Percentiles rank a stretch among this genome's conserved stretches.
Conservation (phyloP, 2,888 invertebrate genomes). For the Trichogramma dendrolimi region DNA sequence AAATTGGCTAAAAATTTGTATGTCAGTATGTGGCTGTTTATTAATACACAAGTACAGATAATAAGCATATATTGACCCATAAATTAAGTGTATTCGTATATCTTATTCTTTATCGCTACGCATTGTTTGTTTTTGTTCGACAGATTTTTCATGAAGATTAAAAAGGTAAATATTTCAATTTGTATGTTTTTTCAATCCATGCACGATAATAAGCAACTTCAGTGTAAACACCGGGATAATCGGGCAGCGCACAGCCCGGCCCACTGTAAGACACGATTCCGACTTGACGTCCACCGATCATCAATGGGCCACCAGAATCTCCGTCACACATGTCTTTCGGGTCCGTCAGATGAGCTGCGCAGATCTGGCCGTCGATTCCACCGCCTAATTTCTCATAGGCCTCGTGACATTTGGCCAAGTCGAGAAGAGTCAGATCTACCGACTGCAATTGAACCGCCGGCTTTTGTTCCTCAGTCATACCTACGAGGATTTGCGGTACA, state of each 20-base stretch:
- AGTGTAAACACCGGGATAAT: slow-evolving; percentile 52
- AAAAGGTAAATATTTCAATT: too few species aligned
- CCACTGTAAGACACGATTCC: slow-evolving; percentile 51
- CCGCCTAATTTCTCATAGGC: slow-evolving; percentile 53
- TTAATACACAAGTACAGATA: too few species aligned
- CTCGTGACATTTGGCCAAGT: slow-evolving; percentile 49
- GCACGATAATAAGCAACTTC: slow-evolving; percentile 55
- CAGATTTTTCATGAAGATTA: too few species aligned
- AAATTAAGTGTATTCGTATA: background rate
- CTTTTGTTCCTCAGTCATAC: slow-evolving; percentile 11
- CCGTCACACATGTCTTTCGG: slow-evolving; percentile 50
- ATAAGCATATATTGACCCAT: background rate
- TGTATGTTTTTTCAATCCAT: slow-evolving; percentile 33
- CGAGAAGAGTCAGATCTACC: slow-evolving; percentile 58
- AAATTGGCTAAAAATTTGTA: too few species aligned
- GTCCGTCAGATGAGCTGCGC: slow-evolving; percentile 58
- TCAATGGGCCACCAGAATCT: slow-evolving; percentile 42
- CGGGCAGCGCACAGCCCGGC: slow-evolving; percentile 55
- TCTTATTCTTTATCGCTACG: too few species aligned
- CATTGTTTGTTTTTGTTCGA: too few species aligned
- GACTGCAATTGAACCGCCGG: slow-evolving; percentile 52
- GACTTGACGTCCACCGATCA: slow-evolving; percentile 32
- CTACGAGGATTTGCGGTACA: slow-evolving; percentile 33
- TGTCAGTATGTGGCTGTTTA: too few species aligned
- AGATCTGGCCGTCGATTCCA: slow-evolving; percentile 59